These are phyloP conservation scores for Chiloscyllium punctatum DNA, from an alignment of 2,797 vertebrate genomes.

Conservation along the genomic window DNA sequence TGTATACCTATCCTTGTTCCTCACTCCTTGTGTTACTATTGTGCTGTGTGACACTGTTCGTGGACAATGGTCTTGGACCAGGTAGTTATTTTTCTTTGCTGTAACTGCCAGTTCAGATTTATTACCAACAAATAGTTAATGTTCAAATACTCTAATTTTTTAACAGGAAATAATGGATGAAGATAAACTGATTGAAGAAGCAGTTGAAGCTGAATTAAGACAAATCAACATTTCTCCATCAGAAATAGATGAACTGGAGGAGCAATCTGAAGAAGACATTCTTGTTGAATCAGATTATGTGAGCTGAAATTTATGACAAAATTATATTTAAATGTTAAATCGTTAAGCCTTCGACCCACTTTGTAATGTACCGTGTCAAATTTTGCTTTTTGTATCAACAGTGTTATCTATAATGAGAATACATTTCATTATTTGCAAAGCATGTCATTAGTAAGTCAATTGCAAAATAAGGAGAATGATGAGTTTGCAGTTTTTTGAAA, in stretches of 20 bases:
- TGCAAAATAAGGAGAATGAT: background rate
- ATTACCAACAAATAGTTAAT: background rate
- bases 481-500: background rate
- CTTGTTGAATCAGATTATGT: constrained; percentile 51
- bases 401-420: background rate
- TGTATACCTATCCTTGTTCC: background rate
- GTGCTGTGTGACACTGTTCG: background rate
- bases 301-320: constrained; percentile 43
- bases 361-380: background rate
- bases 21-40: background rate
- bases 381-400: background rate
- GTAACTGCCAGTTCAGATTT: background rate
- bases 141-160: background rate
- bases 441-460: background rate
- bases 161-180: constrained; percentile 41
- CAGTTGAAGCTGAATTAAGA: constrained; percentile 57
- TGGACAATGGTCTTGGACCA: background rate
- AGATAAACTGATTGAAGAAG: constrained; percentile 48
- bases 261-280: constrained; percentile 46
- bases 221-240: constrained; percentile 51
- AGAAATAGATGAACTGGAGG: constrained; percentile 50
- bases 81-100: background rate
- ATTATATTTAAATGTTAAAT: background rate
- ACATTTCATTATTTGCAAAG: background rate
- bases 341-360: background rate